Base-by-base conservation (phyloP, 2,888 invertebrate genomes). In the Dendrolimus houi region DNA sequence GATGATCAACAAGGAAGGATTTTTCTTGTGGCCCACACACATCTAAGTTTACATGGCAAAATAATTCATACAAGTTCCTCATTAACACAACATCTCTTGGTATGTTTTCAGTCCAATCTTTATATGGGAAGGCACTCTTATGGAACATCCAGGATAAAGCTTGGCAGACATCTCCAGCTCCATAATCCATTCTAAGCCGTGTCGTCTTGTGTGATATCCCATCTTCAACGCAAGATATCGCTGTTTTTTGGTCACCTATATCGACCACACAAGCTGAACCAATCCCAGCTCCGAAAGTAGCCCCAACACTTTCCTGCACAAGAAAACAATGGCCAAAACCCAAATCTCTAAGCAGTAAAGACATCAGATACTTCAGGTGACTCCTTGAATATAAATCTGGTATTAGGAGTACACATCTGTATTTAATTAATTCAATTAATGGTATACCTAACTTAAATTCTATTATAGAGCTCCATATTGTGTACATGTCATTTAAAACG, bases 201-300 rank as follows among this genome's bases (percentile, higher is more conserved):
- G 98, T 97, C 63, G 95, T 95, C 65, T 95, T 94, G 72, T 97
- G 97, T 40, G 98, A 98, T 60, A 98, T 96, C 1, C 98, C 98
- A 90, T 98, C 98, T 87, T 98, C 98, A 1, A 98, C 97, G 87
- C 98, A 99, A 1, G 97, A 97, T 17, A 99, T 95, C 0, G 98
- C 97, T 0, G 97, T 97, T 88, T 98, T 98, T 79, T 98, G 97
- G 76, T 98, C 98, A 0, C 98, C 98, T 56, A 98, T 95, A 79
- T 98, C 98, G 0, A 99, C 96, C 0, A 98, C 97, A 85, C 98
- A 98, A 0, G 98, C 98, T 72, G 95, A 96, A 1, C 91, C 91
- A 9, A 91, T 88, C 0, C 91, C 91, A 52, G 91, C 91, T 0
- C 91, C 91, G 65, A 91, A 91, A 8, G 91, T 91, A 0, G 91